phyloP scores from a whole-genome alignment of 2,888 invertebrate species.

The Timema podura region DNA sequence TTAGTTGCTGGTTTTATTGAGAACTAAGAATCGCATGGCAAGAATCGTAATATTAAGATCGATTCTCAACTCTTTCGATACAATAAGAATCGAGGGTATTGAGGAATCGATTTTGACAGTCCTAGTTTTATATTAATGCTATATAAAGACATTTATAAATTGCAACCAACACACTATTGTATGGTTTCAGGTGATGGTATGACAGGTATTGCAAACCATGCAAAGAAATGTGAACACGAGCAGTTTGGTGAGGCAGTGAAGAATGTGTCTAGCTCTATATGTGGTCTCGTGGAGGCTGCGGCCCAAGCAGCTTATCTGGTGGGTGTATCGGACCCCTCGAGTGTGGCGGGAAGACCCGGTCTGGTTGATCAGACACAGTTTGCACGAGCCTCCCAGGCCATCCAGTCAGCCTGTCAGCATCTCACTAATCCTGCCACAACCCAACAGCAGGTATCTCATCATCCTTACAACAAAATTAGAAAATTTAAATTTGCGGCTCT shows the following conservation, averaged over 20 bases:
- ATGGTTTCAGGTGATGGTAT: conserved; percentile 69
- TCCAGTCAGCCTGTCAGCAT: conserved; percentile 81
- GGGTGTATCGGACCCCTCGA: conserved; percentile 87
- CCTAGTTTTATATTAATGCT: no score
- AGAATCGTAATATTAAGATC: no score
- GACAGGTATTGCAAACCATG: conserved; percentile 90
- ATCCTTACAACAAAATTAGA: neutral
- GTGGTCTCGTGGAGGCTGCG: conserved; percentile 86
- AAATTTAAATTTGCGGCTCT: neutral
- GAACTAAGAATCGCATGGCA: no score
- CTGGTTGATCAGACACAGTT: conserved; percentile 86
- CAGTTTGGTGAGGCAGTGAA: conserved; percentile 80
- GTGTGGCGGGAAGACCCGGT: conserved; percentile 82
- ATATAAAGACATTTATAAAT: no score
- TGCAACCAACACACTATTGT: no score
- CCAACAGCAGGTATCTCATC: conserved; percentile 59
- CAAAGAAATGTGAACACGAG: conserved; percentile 80
- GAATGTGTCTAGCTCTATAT: conserved; percentile 81
- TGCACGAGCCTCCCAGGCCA: conserved; percentile 83
- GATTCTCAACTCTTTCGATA: no score
- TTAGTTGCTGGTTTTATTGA: no score
- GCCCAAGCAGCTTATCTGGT: conserved; percentile 94
- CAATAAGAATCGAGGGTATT: no score
- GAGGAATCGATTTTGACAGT: no score
- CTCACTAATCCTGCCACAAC: conserved; percentile 66